Percentiles rank a stretch among this genome's conserved stretches.
Evolutionary conservation across 92 coral and sea anemone genomes (phyloP).

Genomic region (Epizoanthus scotinus): DNA sequence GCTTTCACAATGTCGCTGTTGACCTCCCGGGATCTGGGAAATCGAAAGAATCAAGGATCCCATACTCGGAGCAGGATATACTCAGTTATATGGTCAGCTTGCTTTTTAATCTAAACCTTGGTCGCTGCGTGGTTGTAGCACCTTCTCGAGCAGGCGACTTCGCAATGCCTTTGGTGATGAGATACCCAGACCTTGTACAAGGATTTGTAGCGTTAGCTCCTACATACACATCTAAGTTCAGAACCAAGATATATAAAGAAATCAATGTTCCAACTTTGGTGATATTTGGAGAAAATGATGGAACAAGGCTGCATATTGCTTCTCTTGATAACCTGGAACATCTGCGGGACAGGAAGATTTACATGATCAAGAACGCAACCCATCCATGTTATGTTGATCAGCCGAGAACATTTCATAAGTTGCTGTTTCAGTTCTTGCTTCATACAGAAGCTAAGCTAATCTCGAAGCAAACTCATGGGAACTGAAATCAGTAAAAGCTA

Average conservation of each 20-base stretch:
- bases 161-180: constrained; percentile 85
- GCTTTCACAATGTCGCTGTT: constrained; percentile 77
- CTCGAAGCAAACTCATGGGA: no score
- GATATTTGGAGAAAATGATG: constrained; percentile 75
- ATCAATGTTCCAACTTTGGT: constrained; percentile 70
- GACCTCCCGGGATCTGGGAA: constrained; percentile 88
- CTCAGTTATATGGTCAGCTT: constrained; percentile 64
- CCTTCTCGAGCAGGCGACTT: constrained; percentile 80
- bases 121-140: constrained; percentile 67
- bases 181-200: constrained; percentile 57
- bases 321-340: constrained; percentile 84
- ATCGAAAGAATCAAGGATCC: constrained; percentile 63
- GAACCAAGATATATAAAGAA: constrained; percentile 55
- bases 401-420: constrained; percentile 79
- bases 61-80: constrained; percentile 57
- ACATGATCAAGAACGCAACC: constrained; percentile 69
- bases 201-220: constrained; percentile 89
- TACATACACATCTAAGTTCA: constrained; percentile 70
- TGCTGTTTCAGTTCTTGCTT: constrained; percentile 60
- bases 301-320: constrained; percentile 59
- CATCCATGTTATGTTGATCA: constrained; percentile 79
- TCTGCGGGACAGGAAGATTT: constrained; percentile 60
- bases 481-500: no score
- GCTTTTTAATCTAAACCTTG: constrained; percentile 42
- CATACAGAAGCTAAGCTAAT: constrained; percentile 16